Conservation (phyloP, 2,113 vertebrate genomes). For the Blennius ocellaris region DNA sequence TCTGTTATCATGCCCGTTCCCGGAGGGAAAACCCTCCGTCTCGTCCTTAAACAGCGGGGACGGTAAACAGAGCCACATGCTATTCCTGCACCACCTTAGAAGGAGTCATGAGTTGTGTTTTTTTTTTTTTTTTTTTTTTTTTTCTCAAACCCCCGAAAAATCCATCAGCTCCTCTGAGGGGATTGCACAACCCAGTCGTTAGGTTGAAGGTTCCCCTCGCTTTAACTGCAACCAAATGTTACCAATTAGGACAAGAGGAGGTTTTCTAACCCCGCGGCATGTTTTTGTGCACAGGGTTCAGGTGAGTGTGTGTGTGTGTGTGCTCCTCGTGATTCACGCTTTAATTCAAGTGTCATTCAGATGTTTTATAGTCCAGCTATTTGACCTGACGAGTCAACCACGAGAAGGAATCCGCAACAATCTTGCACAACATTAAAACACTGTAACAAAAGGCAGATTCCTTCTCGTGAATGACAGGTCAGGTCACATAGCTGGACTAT, state of each 20-base stretch:
- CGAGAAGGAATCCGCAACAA: too few species aligned
- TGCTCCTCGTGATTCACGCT: too few species aligned
- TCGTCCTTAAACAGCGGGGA: slow-evolving; percentile 21
- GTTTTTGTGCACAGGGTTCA: background rate
- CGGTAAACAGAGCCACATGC: slow-evolving; percentile 62
- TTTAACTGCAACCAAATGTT: slow-evolving; percentile 52
- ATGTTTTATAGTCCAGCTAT: too few species aligned
- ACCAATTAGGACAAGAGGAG: slow-evolving; percentile 1
- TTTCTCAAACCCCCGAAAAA: slow-evolving; percentile 36
- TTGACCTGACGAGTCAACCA: too few species aligned
- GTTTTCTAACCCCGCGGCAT: slow-evolving; percentile 15
- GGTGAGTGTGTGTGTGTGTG: background rate
- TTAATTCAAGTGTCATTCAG: too few species aligned
- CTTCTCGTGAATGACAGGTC: too few species aligned
- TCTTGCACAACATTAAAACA: too few species aligned
- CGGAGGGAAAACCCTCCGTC: background rate
- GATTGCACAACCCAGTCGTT: slow-evolving; percentile 35
- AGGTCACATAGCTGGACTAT: too few species aligned
- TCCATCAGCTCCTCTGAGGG: slow-evolving; percentile 42
- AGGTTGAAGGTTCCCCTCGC: slow-evolving; percentile 20
- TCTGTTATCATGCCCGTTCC: slow-evolving; percentile 2
- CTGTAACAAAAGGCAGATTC: too few species aligned
- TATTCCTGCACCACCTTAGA: slow-evolving; percentile 59
- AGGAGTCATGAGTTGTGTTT: slow-evolving; percentile 53
- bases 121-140: slow-evolving; percentile 34